Evolutionary conservation across 2,797 vertebrate genomes (phyloP).

Genomic region (Urosaurus nigricauda): DNA sequence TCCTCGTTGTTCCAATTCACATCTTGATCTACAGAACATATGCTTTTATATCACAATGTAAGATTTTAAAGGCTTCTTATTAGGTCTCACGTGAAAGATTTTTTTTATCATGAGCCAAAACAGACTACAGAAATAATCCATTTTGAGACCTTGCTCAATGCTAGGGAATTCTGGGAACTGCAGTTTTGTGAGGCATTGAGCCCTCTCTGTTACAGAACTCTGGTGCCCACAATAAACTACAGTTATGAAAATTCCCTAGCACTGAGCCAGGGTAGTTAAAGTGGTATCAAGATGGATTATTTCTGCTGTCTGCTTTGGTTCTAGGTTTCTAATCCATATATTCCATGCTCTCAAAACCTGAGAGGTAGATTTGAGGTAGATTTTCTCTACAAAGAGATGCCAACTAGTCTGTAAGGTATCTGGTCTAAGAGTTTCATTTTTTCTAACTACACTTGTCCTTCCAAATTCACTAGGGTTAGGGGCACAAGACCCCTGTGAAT

Average conservation of each 20-base stretch:
- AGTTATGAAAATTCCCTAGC: too few relatives aligned
- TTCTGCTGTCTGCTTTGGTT: too few relatives aligned
- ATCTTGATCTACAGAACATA: neutral
- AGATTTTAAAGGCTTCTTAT: neutral
- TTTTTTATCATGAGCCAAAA: neutral
- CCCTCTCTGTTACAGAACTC: too few relatives aligned
- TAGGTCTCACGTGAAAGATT: neutral
- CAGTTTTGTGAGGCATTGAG: too few relatives aligned
- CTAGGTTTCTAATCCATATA: neutral
- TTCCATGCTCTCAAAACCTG: neutral
- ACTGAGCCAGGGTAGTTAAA: too few relatives aligned
- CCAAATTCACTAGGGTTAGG: too few relatives aligned
- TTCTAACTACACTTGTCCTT: neutral
- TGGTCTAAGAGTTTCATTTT: neutral
- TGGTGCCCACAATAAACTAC: too few relatives aligned
- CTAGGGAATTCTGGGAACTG: too few relatives aligned
- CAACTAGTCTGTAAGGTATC: neutral
- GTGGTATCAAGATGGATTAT: too few relatives aligned
- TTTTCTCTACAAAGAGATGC: neutral
- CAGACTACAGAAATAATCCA: too few relatives aligned
- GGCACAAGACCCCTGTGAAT: too few relatives aligned
- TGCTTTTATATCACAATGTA: neutral
- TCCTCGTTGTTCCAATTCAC: neutral
- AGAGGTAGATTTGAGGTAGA: neutral
- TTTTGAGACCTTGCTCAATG: too few relatives aligned